phyloP scores from a whole-genome alignment of 2,797 vertebrate genomes.

The Podargus strigoides region DNA sequence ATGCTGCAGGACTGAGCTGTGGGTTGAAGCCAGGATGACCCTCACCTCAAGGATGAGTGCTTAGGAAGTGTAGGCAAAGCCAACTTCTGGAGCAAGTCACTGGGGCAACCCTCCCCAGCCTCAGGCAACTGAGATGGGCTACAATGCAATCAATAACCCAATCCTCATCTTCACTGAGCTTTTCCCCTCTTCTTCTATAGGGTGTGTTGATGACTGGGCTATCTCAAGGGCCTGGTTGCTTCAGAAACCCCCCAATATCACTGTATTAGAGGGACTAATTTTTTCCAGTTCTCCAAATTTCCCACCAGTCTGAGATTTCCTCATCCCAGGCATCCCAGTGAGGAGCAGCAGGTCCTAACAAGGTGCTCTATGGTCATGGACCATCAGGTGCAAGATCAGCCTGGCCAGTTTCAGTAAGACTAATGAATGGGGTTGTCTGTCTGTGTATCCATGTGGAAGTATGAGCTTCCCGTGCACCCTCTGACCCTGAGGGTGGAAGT shows the following conservation, averaged over 20 bases:
- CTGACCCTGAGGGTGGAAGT: too few relatives aligned
- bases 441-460: fast-evolving
- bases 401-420: background rate
- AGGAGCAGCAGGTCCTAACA: background rate
- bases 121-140: background rate
- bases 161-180: background rate
- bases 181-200: background rate
- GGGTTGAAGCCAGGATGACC: background rate
- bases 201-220: background rate
- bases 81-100: background rate
- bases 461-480: fast-evolving
- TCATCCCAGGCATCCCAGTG: background rate
- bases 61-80: background rate
- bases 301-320: background rate
- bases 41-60: background rate
- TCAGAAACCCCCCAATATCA: background rate
- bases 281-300: background rate
- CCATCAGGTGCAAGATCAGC: fast-evolving
- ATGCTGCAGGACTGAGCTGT: background rate
- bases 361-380: background rate
- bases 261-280: background rate
- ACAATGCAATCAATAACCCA: fast-evolving
- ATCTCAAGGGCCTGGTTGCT: background rate
- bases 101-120: background rate
- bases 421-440: background rate